Percentiles rank a stretch among this genome's conserved stretches.
These are phyloP conservation scores for Zygaena filipendulae DNA, from an alignment of 2,888 invertebrate species.

Conservation along the genomic window DNA sequence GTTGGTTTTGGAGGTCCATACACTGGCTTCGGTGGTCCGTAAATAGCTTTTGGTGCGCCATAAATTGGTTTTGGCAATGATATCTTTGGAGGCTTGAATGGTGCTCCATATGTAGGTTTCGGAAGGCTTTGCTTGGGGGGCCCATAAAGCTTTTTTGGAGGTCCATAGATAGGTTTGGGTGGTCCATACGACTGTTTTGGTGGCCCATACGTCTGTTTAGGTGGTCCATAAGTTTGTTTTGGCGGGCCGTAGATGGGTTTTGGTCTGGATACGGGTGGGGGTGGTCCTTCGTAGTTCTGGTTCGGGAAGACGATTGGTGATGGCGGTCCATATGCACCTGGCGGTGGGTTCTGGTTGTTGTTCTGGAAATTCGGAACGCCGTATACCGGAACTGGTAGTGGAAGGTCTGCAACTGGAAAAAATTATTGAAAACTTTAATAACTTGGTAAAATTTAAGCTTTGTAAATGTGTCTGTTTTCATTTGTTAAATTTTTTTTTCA, in stretches of 20 bases:
- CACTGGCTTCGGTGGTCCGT: constrained; percentile 56
- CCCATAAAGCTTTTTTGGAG: constrained; percentile 38
- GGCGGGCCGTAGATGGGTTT: constrained; percentile 42
- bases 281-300: constrained; percentile 59
- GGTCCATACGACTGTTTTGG: constrained; percentile 54
- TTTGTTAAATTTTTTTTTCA: neutral
- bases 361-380: constrained; percentile 63
- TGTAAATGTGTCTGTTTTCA: neutral
- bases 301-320: constrained; percentile 48
- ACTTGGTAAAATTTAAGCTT: neutral
- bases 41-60: constrained; percentile 33
- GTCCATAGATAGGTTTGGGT: constrained; percentile 43
- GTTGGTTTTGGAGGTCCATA: constrained; percentile 39
- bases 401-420: constrained; percentile 43
- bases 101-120: constrained; percentile 40
- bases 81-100: constrained; percentile 38
- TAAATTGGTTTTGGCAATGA: constrained; percentile 33
- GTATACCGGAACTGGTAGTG: constrained; percentile 66
- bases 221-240: constrained; percentile 35
- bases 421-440: too few relatives aligned
- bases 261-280: constrained; percentile 48
- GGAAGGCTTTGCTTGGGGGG: constrained; percentile 35
- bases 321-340: constrained; percentile 61
- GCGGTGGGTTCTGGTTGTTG: constrained; percentile 39
- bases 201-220: constrained; percentile 29